phyloP scores from a whole-genome alignment of 2,797 vertebrate genomes.

The Sparus aurata region DNA sequence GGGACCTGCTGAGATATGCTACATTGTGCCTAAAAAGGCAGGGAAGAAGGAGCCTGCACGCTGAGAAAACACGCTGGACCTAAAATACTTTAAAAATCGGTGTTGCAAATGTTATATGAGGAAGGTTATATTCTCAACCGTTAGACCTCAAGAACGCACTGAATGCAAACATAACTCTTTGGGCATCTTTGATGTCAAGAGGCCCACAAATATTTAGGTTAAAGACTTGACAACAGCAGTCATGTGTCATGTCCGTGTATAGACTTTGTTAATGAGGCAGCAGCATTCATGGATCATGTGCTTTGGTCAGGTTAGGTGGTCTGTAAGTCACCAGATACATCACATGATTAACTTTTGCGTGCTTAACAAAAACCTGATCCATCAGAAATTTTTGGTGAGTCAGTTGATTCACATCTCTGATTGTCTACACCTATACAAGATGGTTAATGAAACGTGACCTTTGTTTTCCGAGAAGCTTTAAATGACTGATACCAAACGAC shows the following conservation, averaged over 20 bases:
- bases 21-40: no score
- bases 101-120: neutral
- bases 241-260: neutral
- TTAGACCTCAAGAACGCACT: neutral
- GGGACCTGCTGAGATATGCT: neutral
- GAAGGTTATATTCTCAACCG: neutral
- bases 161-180: neutral
- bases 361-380: neutral
- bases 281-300: conserved; percentile 35
- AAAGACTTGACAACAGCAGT: neutral
- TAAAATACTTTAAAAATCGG: no score
- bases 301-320: conserved; percentile 17
- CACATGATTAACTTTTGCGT: conserved; percentile 22
- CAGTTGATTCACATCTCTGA: neutral
- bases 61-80: no score
- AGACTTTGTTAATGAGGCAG: conserved; percentile 9
- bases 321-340: conserved; percentile 39
- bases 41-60: no score
- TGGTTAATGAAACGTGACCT: neutral
- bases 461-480: neutral
- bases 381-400: conserved; percentile 16
- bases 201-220: neutral
- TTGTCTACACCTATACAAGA: neutral
- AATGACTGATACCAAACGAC: neutral
- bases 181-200: neutral